Base-by-base conservation (phyloP, 2,888 invertebrate genomes). In the Parnassius mnemosyne region DNA sequence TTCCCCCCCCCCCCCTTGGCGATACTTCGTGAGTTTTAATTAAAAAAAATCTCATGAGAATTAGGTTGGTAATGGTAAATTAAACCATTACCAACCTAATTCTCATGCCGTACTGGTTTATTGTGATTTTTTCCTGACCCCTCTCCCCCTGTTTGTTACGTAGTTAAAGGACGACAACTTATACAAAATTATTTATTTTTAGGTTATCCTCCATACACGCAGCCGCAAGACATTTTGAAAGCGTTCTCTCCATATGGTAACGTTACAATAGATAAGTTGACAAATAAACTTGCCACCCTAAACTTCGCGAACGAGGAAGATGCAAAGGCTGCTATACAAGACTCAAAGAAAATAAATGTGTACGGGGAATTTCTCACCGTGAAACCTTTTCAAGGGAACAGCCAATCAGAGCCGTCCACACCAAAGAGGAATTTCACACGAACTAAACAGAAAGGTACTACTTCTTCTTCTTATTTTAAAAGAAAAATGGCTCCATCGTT, bases 161-260 rank as follows among this genome's bases (percentile, higher is more conserved):
- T 7, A 7, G 34, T 7, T 34, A 34, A 34, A 34, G 34, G 7
- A 34, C 34, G 7, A 7, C 7, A 34, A 7, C 34, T 34, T 34
- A 34, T 34, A 34, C 20, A 34, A 34, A 49, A 49, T 49, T 55
- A 49, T 53, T 12, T 11, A 42, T 52, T 71, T 70, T 1, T 73
- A 89, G 89, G 86, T 0, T 88, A 77, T 68, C 87, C 89, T 0
- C 57, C 65, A 1, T 89, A 79, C 75, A 78, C 83, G 0, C 81
- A 81, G 54, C 64, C 77, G 0, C 75, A 78, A 34, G 89, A 89
- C 60, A 61, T 89, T 1, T 46, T 70, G 10, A 75, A 77, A 0
- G 72, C 77, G 2, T 83, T 89, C 65, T 43, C 71, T 0, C 60
- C 68, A 44, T 81, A 83, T 65, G 88, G 87, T 0, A 43, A 51